These are phyloP conservation scores for Vidua macroura DNA, from an alignment of 2,113 vertebrate species.

Conservation along the genomic window DNA sequence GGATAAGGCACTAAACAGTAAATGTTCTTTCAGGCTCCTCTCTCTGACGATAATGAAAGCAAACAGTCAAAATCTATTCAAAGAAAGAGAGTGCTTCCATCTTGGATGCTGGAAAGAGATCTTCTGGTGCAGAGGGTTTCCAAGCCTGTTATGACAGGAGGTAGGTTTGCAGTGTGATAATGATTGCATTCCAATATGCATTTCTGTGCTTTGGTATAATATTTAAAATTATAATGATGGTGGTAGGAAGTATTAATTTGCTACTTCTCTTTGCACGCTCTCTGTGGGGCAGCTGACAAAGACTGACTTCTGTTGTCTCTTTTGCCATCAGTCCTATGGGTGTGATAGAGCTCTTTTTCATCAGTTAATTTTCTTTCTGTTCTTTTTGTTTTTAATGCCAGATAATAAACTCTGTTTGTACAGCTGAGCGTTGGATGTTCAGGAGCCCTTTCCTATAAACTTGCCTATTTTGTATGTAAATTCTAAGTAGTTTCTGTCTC, in stretches of 20 bases:
- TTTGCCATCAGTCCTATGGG: background rate
- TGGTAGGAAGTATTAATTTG: background rate
- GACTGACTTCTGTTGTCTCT: background rate
- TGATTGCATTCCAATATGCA: background rate
- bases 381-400: background rate
- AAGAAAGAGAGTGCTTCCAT: conserved; percentile 82
- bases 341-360: background rate
- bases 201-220: background rate
- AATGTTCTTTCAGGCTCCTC: conserved; percentile 58
- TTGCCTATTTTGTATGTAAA: background rate
- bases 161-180: conserved; percentile 38
- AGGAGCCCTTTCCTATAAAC: background rate
- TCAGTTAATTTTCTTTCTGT: background rate
- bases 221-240: background rate
- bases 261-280: background rate
- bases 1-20: background rate
- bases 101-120: conserved; percentile 83
- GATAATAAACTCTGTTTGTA: background rate
- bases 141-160: conserved; percentile 33
- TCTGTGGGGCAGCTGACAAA: background rate
- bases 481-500: background rate
- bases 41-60: background rate
- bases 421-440: background rate
- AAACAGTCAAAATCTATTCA: background rate
- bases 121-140: conserved; percentile 34